These are phyloP conservation scores for Microctonus brassicae DNA, from an alignment of 2,888 invertebrate genomes.

Conservation along the genomic window DNA sequence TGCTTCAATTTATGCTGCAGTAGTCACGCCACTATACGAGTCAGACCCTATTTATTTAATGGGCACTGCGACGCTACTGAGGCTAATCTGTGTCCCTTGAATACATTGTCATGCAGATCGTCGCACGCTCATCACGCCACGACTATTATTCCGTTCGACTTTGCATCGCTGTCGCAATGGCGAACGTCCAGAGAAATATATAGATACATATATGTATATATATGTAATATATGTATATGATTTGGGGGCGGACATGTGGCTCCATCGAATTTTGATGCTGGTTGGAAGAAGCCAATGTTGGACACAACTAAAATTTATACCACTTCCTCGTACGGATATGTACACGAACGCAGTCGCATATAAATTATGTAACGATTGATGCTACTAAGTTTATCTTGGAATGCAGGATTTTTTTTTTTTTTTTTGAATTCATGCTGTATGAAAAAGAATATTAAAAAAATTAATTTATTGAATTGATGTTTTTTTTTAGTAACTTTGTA, in stretches of 20 bases:
- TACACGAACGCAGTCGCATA: slow-evolving; percentile 5
- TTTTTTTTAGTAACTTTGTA: no score
- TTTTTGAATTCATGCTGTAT: no score
- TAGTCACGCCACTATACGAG: slow-evolving; percentile 28
- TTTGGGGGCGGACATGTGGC: background rate
- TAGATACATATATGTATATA: background rate
- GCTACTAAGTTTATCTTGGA: background rate
- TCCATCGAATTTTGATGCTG: background rate
- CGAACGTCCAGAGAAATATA: slow-evolving; percentile 13
- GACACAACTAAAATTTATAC: slow-evolving; percentile 23
- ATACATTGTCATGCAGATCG: slow-evolving; percentile 33
- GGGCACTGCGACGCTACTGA: slow-evolving; percentile 18
- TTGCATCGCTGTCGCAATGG: slow-evolving; percentile 24
- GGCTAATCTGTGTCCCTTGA: slow-evolving; percentile 27
- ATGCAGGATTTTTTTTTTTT: no score
- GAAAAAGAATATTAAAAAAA: no score
- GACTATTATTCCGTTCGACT: slow-evolving; percentile 30
- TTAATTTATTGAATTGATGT: no score
- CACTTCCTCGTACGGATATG: slow-evolving; percentile 19
- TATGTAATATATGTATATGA: background rate
- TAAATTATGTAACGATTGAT: slow-evolving; percentile 19
- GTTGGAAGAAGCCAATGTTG: slow-evolving; percentile 10
- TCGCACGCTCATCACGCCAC: slow-evolving; percentile 20
- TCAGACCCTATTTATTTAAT: slow-evolving; percentile 29
- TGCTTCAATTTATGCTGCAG: slow-evolving; percentile 23